These are phyloP conservation scores for Lutjanus argentimaculatus DNA, from an alignment of 2,797 vertebrate species.

Conservation along the genomic window DNA sequence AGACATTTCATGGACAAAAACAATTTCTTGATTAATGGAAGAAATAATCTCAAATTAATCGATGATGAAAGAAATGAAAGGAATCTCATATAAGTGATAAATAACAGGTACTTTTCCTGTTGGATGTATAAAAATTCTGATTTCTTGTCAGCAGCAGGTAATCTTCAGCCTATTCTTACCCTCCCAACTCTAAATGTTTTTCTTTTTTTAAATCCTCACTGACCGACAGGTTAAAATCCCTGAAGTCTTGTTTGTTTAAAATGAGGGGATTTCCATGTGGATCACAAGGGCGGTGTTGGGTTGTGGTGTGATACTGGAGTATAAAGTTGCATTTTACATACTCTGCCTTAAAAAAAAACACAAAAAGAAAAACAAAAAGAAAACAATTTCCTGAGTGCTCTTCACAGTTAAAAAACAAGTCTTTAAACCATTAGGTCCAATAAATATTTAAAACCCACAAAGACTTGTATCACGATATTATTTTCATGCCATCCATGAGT, in stretches of 20 bases:
- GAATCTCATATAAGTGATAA: neutral
- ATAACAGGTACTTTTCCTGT: neutral
- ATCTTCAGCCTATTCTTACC: neutral
- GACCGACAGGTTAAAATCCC: neutral
- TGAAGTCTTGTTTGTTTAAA: neutral
- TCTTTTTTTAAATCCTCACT: neutral
- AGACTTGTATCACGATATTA: slow-evolving; percentile 11
- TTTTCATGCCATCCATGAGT: neutral
- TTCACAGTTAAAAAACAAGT: slow-evolving; percentile 8
- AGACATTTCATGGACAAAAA: neutral
- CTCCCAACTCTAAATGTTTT: neutral
- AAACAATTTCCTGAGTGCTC: neutral
- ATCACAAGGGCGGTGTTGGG: neutral
- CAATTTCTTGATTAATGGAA: neutral
- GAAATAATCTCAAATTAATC: no score
- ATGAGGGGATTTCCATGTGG: neutral
- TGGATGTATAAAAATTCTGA: neutral
- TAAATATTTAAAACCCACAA: slow-evolving; percentile 34
- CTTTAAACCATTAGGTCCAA: slow-evolving; percentile 14
- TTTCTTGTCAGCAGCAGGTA: neutral
- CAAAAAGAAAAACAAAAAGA: neutral
- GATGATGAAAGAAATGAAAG: no score
- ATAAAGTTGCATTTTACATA: neutral
- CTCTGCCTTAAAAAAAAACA: neutral
- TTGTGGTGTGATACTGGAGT: neutral